Base-by-base conservation (phyloP, 1,140 invertebrate genomes). In the Drosophila ambigua region DNA sequence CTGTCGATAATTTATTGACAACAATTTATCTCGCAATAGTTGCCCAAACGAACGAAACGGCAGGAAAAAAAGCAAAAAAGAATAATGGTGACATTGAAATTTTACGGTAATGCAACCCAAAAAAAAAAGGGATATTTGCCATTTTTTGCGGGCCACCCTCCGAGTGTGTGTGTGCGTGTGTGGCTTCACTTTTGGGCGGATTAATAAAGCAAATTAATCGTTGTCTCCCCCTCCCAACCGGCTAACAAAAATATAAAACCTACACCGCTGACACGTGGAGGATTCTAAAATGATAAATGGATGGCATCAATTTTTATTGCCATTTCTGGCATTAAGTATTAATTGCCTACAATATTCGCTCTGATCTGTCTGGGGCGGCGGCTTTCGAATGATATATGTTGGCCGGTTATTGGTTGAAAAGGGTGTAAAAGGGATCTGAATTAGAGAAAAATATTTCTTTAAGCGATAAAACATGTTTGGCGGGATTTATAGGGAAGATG, bases 161-260 rank as follows among this genome's bases (percentile, higher is more conserved):
- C 52, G 54, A 24, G 48, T 41, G 62, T 41, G 31, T 28, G 24
- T 58, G 53, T 24, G 54, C 41, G 54, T 46, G 62, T 39, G 31
- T 20, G 24, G 31, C 63, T 28, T 48, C 39, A 35, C 41, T 49
- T 52, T 58, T 55, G 53, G 64, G 35, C 45, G 54, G 74, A 77
- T 84, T 84, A 84, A 87, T 85, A 87, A 55, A 81, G 73, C 68
- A 85, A 87, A 85, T 85, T 85, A 85, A 85, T 85, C 68, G 77
- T 50, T 77, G 44, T 44, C 63, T 59, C 35, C 66, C 20, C 45
- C 49, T n/a, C n/a, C 65, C 31, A 44, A 23, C 31, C 63, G 20
- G 26, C 23, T 26, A 24, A 41, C 16, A 55, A 54, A 53, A 48
- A 26, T n/a, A 41, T 46, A 26, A 69, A 68, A 69, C 45, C 60